These are phyloP conservation scores for Semotilus atromaculatus DNA, from an alignment of 2,797 vertebrate genomes.

Conservation along the genomic window DNA sequence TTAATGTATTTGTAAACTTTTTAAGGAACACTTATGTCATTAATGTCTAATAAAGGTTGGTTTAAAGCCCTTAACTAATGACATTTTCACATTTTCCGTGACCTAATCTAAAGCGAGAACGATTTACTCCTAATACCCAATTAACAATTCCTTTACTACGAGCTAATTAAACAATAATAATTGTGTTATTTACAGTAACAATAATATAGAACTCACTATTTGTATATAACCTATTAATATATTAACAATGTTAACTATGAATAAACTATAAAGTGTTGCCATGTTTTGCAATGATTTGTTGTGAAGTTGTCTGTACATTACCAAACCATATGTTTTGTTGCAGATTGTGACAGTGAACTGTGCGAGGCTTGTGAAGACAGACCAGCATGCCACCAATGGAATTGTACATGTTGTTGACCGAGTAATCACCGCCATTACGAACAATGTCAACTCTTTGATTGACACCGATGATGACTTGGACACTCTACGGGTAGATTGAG, in stretches of 20 bases:
- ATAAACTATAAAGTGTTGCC: background rate
- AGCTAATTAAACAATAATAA: too few relatives aligned
- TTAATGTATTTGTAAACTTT: background rate
- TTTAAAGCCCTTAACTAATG: background rate
- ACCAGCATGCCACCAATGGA: constrained; percentile 95
- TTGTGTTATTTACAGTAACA: too few relatives aligned
- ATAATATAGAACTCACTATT: too few relatives aligned
- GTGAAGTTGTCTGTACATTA: background rate
- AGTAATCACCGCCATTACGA: constrained; percentile 92
- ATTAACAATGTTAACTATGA: too few relatives aligned
- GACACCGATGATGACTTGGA: constrained; percentile 92
- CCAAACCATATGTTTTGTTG: constrained; percentile 22
- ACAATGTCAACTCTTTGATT: constrained; percentile 84
- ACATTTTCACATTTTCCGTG: too few relatives aligned
- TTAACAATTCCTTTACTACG: too few relatives aligned
- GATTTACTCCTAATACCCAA: too few relatives aligned
- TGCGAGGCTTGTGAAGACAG: constrained; percentile 91
- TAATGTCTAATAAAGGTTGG: too few relatives aligned
- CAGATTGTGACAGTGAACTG: constrained; percentile 98
- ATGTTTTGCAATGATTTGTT: background rate
- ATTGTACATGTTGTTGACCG: constrained; percentile 97
- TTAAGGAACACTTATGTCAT: too few relatives aligned
- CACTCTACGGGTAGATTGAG: constrained; percentile 83
- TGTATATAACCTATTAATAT: too few relatives aligned
- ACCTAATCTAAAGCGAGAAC: too few relatives aligned